Evolutionary conservation across 1,140 invertebrate genomes (phyloP).

Genomic region (Pseudomyrmex sp.): DNA sequence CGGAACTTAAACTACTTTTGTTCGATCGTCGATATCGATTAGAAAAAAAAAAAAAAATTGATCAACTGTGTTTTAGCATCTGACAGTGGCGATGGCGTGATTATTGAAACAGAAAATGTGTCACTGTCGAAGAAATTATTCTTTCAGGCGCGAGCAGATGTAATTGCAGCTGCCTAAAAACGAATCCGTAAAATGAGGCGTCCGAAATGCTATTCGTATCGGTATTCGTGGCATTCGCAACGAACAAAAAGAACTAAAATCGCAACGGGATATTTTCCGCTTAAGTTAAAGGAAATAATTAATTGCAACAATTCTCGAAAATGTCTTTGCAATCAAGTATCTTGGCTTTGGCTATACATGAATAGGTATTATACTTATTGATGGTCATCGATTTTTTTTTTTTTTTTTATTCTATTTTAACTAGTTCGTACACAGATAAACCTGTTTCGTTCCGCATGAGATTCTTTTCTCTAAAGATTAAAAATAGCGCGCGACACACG

Average conservation of each 20-base stretch:
- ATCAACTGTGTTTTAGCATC: not conserved
- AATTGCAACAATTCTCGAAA: not conserved
- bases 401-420: slow-evolving; percentile 14
- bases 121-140: not conserved
- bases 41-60: slow-evolving; percentile 5
- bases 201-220: not conserved
- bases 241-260: not conserved
- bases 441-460: slow-evolving; percentile 7
- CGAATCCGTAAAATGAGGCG: not conserved
- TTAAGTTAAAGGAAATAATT: slow-evolving; percentile 12
- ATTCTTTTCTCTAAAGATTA: slow-evolving; percentile 1
- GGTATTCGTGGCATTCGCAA: not conserved
- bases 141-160: not conserved
- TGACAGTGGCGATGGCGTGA: not conserved
- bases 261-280: not conserved
- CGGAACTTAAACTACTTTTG: not conserved
- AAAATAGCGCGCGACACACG: not conserved
- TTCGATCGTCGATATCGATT: not conserved
- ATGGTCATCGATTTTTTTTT: not conserved
- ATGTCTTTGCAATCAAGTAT: not conserved
- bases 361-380: not conserved
- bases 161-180: slow-evolving; percentile 25
- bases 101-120: slow-evolving; percentile 18
- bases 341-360: not conserved
- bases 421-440: not conserved